Percentiles rank a stretch among this genome's conserved stretches.
Conservation (phyloP, 1,140 invertebrate species). For the Lepidurus apus region DNA sequence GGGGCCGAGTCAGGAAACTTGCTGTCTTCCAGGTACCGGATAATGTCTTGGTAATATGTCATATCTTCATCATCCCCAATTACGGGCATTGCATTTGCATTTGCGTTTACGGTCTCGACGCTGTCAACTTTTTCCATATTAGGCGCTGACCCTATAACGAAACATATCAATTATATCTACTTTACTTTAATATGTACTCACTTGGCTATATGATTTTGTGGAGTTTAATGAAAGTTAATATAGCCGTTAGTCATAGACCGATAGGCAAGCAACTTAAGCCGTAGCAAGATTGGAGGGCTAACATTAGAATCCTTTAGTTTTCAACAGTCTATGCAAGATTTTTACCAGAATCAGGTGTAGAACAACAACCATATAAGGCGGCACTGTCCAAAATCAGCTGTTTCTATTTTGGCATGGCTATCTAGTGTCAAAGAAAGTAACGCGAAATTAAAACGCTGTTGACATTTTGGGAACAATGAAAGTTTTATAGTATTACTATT, state of each 20-base stretch:
- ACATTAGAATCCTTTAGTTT: not conserved
- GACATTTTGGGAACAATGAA: not conserved
- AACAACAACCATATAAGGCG: no score
- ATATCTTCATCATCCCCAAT: not conserved
- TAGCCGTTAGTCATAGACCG: no score
- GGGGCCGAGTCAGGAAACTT: not conserved
- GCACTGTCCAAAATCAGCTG: no score
- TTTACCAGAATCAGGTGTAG: not conserved
- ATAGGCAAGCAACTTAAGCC: no score
- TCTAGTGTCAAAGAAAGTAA: not conserved
- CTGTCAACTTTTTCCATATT: not conserved
- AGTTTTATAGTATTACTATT: no score
- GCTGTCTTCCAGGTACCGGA: not conserved
- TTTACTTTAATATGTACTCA: no score
- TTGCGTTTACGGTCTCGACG: not conserved
- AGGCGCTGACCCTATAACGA: not conserved
- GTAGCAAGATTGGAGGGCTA: not conserved
- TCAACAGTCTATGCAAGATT: not conserved
- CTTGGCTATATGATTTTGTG: no score
- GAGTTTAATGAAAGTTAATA: no score
- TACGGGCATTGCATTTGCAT: not conserved
- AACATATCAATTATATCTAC: not conserved
- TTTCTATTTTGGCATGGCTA: no score
- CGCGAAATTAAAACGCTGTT: conserved; percentile 10
- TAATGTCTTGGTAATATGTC: not conserved